These are phyloP conservation scores for Drosophila borealis DNA, from an alignment of 2,888 invertebrate species.

Conservation along the genomic window DNA sequence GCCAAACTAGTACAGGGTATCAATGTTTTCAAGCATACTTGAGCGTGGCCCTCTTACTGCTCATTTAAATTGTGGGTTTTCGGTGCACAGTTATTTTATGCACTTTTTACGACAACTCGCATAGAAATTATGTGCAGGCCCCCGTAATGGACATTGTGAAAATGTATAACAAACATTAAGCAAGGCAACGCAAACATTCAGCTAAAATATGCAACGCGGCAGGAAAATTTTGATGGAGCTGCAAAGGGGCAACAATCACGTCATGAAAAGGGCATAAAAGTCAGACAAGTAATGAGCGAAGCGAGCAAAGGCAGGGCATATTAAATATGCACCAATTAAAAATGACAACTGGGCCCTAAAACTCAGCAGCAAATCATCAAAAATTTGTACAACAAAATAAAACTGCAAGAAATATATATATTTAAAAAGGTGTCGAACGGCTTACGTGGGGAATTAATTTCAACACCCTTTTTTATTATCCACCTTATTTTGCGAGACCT, in stretches of 20 bases:
- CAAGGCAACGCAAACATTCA: slow-evolving; percentile 43
- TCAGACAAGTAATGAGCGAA: slow-evolving; percentile 59
- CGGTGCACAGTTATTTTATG: slow-evolving; percentile 72
- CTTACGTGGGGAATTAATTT: slow-evolving; percentile 39
- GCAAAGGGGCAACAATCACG: slow-evolving; percentile 29
- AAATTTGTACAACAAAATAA: slow-evolving; percentile 64
- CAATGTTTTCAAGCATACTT: slow-evolving; percentile 10
- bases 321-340: slow-evolving; percentile 80
- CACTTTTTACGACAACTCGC: slow-evolving; percentile 66
- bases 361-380: slow-evolving; percentile 46
- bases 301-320: slow-evolving; percentile 35
- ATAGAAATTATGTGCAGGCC: slow-evolving; percentile 66
- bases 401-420: slow-evolving; percentile 67
- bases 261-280: slow-evolving; percentile 70
- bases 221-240: slow-evolving; percentile 45
- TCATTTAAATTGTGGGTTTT: slow-evolving; percentile 43
- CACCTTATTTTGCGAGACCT: slow-evolving; percentile 20
- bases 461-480: slow-evolving; percentile 52
- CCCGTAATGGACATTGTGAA: slow-evolving; percentile 53
- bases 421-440: slow-evolving; percentile 61
- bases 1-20: slow-evolving; percentile 26
- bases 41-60: slow-evolving; percentile 14
- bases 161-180: slow-evolving; percentile 47
- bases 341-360: slow-evolving; percentile 60
- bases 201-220: slow-evolving; percentile 74